Evolutionary conservation across 1,140 invertebrate genomes (phyloP).

Genomic region (Brachionus asplanchnoidis): DNA sequence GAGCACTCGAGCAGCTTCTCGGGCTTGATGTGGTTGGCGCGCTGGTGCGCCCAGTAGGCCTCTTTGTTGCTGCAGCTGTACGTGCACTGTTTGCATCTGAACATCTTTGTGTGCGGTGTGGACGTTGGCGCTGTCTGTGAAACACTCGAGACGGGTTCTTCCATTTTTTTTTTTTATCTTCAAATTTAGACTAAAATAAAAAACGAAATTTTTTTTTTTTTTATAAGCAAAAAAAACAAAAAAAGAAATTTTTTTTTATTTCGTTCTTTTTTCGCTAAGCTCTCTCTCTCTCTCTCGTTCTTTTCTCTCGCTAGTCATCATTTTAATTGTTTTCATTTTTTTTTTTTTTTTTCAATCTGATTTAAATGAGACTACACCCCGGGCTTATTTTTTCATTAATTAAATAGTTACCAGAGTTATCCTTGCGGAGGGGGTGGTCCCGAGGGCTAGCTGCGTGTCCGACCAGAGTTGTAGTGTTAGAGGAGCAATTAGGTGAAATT

Average conservation of each 20-base stretch:
- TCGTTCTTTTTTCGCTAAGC: not conserved
- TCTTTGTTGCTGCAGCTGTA: slow-evolving; percentile 48
- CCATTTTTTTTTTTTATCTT: slow-evolving; percentile 27
- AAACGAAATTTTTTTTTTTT: not conserved
- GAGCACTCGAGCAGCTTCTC: slow-evolving; percentile 86
- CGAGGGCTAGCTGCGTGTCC: not conserved
- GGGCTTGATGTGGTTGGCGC: slow-evolving; percentile 78
- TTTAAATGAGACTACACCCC: slow-evolving; percentile 30
- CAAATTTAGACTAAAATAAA: slow-evolving; percentile 1
- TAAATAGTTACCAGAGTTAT: slow-evolving; percentile 8
- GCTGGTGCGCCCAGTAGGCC: slow-evolving; percentile 83
- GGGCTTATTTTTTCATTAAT: not conserved
- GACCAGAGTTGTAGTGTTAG: not conserved
- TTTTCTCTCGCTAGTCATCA: slow-evolving; percentile 25
- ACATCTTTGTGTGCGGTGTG: not conserved
- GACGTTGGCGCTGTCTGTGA: not conserved
- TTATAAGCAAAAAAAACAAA: not conserved
- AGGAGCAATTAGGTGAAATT: not conserved
- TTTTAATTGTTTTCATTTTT: slow-evolving; percentile 27
- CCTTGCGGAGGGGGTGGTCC: not conserved
- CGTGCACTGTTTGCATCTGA: slow-evolving; percentile 37
- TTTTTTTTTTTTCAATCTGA: slow-evolving; percentile 26
- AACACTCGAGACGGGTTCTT: not conserved
- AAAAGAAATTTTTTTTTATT: not conserved
- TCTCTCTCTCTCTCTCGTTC: not conserved